Base-by-base conservation (phyloP, 2,113 vertebrate genomes). In the Hydrolagus affinis region DNA sequence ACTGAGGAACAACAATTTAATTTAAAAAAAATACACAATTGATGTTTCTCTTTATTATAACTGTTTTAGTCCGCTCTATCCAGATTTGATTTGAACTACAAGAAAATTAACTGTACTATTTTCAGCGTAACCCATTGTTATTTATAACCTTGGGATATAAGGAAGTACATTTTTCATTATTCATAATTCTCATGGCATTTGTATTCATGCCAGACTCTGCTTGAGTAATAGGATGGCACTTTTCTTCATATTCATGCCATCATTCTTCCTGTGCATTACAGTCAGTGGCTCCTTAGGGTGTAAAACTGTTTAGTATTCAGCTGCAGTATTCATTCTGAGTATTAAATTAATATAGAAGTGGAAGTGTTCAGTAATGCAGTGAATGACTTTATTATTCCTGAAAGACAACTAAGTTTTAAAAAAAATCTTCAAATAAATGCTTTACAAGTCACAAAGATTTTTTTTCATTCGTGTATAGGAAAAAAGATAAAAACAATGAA, bases 311-410 rank as follows among this genome's bases (percentile, higher is more conserved):
- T 89, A 89, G 89, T 85, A 64, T 60, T 76, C 62, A 66, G 77
- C 32, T 62, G 28, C 25, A 66, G 78, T 83, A 28, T 62, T 66
- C 78, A 44, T 83, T 32, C 21, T 87, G 91, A 92, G 91, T 91
- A 88, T 87, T 90, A 89, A 88, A 89, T 89, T 92, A 91, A 91
- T 91, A 89, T 89, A 87, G 87, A 91, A 89, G 91, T 90, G 90
- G 91, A 89, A 91, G 89, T 89, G 60, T 66, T 68, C 62, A 11
- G 78, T 83, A 30, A 28, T 8, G 9, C 28, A 30, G 14, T 66
- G 78, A 83, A 83, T 21, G 62, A 83, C 21, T 44, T 74, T 77
- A 80, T 80, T 62, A 80, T 30, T 80, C 64, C 64, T 80, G 59
- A 80, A 80, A 10, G 59, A 44, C 76, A 80, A 64, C 59, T 62